Evolutionary conservation across 2,888 invertebrate genomes (phyloP).

Genomic region (Eudemis profundana): DNA sequence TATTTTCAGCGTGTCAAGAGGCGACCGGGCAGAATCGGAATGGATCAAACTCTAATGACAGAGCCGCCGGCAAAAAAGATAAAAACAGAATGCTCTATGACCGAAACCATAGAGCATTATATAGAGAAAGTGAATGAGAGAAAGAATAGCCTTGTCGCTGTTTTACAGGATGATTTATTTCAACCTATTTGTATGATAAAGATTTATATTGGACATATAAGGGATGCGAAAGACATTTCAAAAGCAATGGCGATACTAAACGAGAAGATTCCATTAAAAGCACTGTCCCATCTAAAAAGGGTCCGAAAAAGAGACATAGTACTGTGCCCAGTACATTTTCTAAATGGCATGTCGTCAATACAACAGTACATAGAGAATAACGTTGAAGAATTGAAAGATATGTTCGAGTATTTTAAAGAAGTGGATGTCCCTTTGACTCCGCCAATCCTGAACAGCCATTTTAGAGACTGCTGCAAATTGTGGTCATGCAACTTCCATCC

Average conservation of each 20-base stretch:
- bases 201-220: constrained; percentile 86
- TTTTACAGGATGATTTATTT: constrained; percentile 83
- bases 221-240: constrained; percentile 86
- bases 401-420: constrained; percentile 82
- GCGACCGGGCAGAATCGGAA: constrained; percentile 10
- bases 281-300: constrained; percentile 90
- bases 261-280: constrained; percentile 84
- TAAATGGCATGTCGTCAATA: constrained; percentile 61
- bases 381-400: constrained; percentile 76
- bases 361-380: constrained; percentile 69
- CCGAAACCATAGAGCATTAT: constrained; percentile 55
- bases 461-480: constrained; percentile 81
- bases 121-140: constrained; percentile 57
- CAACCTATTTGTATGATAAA: constrained; percentile 79
- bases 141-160: constrained; percentile 70
- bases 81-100: constrained; percentile 50
- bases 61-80: constrained; percentile 66
- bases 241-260: constrained; percentile 86
- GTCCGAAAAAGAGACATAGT: constrained; percentile 87
- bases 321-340: constrained; percentile 70
- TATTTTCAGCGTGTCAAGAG: constrained; percentile 65
- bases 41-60: constrained; percentile 25
- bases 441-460: constrained; percentile 89
- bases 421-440: constrained; percentile 85
- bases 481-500: constrained; percentile 96